Evolutionary conservation across 2,797 vertebrate species (phyloP), one percentile per base, ranked within the genome.

Genomic region (Aphelocoma californica): DNA sequence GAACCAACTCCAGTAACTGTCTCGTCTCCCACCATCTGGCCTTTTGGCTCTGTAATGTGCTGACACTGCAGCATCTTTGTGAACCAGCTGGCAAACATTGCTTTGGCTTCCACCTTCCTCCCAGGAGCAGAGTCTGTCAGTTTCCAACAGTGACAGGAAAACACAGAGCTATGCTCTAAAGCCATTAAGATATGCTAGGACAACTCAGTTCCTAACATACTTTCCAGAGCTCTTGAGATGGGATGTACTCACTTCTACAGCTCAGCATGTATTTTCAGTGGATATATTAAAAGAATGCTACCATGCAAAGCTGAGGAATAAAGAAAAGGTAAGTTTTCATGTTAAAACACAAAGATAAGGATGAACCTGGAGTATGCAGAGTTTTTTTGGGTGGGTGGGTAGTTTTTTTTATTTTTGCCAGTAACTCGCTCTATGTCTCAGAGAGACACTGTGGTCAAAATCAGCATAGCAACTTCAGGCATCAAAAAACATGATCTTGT

Each of bases 21-120:
- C 72, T 69, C 61, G 31, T 94, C 60, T 85, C 57, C 42, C 47
- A 81, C 96, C 95, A 96, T 96, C 97, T 97, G 97, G 86, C 58
- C 74, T 69, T 92, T 93, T 95, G 95, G 91, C 81, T 91, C 38
- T 71, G 75, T 36, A 48, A 62, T 42, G 65, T 86, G 78, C 92
- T 96, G 95, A 97, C 78, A 67, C 16, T 60, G 70, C 57, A 73
- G 78, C 60, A 81, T 96, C 72, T 66, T 62, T 81, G 47, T 81
- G 88, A 95, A 94, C 81, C 88, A 97, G 88, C 88, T 97, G 96
- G 93, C 90, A 93, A 62, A 36, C 70, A 14, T 19, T 44, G 48
- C 38, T 70, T 85, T 95, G 96, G 92, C 86, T 95, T 90, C 57
- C 21, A 50, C 50, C 44, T 94, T 84, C 56, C 80, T 78, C 70